Conservation (phyloP, 2,113 vertebrate genomes). For the Silurus asotus region DNA sequence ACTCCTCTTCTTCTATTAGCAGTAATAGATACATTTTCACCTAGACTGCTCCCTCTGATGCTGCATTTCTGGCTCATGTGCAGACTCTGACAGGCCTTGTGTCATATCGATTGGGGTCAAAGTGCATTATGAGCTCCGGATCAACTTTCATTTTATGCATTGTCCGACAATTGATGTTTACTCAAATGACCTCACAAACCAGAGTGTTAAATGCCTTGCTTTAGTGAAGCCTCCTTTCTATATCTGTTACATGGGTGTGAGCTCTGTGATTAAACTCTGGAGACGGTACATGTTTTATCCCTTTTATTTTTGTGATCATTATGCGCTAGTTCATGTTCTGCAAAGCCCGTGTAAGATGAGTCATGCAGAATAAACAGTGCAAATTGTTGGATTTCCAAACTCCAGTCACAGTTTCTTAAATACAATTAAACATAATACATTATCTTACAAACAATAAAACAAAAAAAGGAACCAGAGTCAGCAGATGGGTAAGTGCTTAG, state of each 20-base stretch:
- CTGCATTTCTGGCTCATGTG: neutral
- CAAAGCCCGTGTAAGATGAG: neutral
- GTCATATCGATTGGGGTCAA: constrained; percentile 55
- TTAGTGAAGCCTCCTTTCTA: neutral
- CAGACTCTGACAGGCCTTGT: constrained; percentile 47
- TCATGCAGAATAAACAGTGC: neutral
- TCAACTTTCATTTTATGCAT: constrained; percentile 54
- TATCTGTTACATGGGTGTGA: neutral
- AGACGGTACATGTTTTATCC: neutral
- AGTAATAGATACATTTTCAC: neutral
- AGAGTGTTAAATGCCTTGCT: constrained; percentile 19
- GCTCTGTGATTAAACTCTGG: neutral
- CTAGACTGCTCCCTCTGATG: neutral
- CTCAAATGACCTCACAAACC: neutral
- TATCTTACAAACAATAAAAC: neutral
- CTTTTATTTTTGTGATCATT: constrained; percentile 3
- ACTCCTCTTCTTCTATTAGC: neutral
- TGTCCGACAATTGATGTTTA: constrained; percentile 19
- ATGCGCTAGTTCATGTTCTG: neutral
- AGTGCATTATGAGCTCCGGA: constrained; percentile 54
- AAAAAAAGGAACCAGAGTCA: neutral
- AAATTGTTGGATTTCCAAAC: neutral
- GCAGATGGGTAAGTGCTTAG: neutral
- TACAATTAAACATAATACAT: neutral
- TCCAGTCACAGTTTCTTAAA: neutral